Conservation (phyloP, 2,797 vertebrate genomes). For the Xenopus petersii region DNA sequence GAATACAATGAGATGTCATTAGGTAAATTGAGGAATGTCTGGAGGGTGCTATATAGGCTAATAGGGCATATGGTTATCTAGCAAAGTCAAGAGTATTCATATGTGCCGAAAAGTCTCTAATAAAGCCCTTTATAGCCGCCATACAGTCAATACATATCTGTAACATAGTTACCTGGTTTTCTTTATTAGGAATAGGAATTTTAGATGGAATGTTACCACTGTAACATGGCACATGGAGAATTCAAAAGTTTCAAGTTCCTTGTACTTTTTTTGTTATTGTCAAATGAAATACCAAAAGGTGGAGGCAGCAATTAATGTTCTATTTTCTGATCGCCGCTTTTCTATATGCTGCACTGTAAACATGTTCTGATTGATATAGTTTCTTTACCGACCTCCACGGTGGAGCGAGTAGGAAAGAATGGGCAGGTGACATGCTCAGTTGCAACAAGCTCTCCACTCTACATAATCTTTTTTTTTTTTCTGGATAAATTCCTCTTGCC, state of each 20-base stretch:
- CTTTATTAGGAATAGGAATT: conserved; percentile 33
- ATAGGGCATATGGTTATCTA: no score
- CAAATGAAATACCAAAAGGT: conserved; percentile 36
- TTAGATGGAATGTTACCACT: conserved; percentile 6
- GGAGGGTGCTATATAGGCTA: no score
- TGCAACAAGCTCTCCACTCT: conserved; percentile 39
- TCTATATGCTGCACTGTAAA: conserved; percentile 36
- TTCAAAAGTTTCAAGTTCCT: not conserved
- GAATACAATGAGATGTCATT: no score
- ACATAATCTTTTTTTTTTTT: not conserved
- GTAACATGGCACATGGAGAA: not conserved
- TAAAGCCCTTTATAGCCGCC: no score
- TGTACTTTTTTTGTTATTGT: conserved; percentile 42
- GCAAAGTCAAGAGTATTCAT: no score
- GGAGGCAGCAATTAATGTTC: conserved; percentile 35
- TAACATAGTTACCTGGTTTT: no score
- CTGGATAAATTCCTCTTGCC: conserved; percentile 24
- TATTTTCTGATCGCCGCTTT: conserved; percentile 23
- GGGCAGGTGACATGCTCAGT: conserved; percentile 34
- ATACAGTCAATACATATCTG: no score
- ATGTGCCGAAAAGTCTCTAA: no score
- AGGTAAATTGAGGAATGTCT: no score
- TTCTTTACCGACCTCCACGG: conserved; percentile 23
- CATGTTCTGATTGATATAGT: conserved; percentile 26
- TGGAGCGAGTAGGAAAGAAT: conserved; percentile 31